Conservation (phyloP, 2,888 invertebrate genomes). For the Mesochorus sp. region DNA sequence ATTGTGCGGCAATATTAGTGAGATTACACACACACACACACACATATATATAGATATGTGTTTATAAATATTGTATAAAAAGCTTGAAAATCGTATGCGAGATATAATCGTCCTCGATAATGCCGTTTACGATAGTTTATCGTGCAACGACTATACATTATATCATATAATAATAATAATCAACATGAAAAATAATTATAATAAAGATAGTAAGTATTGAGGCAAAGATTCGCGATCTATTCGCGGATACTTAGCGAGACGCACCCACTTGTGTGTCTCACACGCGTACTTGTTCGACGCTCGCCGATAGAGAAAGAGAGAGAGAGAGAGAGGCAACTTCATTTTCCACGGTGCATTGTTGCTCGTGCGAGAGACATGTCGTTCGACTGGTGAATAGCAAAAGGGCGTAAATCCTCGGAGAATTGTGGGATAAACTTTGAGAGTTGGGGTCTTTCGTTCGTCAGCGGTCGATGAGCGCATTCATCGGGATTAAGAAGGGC, state of each 20-base stretch:
- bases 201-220: conserved; percentile 26
- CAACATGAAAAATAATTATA: conserved; percentile 16
- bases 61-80: conserved; percentile 42
- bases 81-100: conserved; percentile 30
- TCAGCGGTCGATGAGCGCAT: neutral
- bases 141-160: conserved; percentile 9
- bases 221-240: conserved; percentile 40
- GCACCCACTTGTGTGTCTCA: conserved; percentile 57
- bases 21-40: no score
- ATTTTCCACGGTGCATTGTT: conserved; percentile 71
- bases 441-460: conserved; percentile 6
- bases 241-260: conserved; percentile 50
- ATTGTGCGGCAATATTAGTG: conserved; percentile 11
- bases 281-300: conserved; percentile 8
- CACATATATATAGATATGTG: no score
- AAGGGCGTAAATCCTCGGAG: conserved; percentile 42
- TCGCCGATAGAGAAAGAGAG: conserved; percentile 27
- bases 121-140: conserved; percentile 53
- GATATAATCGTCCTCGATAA: conserved; percentile 53
- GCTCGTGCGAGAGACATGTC: conserved; percentile 51
- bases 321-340: conserved; percentile 67
- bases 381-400: neutral
- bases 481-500: neutral
- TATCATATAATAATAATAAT: conserved; percentile 16
- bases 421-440: no score